Evolutionary conservation across 2,113 vertebrate species (phyloP).

Genomic region (Paralichthys olivaceus): DNA sequence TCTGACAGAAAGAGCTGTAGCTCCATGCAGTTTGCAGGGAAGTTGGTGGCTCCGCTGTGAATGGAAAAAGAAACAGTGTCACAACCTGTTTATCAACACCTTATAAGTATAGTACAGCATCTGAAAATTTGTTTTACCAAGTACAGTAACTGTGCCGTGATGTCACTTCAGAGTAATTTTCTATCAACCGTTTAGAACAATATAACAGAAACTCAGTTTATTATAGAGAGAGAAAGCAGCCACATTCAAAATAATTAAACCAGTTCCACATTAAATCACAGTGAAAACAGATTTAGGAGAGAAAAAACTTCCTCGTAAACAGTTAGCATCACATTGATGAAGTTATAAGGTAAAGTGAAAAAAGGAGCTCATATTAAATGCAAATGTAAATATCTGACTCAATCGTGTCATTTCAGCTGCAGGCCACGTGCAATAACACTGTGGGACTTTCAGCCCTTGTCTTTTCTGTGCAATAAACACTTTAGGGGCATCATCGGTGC

Average conservation of each 20-base stretch:
- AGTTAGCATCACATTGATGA: not conserved
- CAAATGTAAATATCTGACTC: too few relatives aligned
- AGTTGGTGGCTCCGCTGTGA: conserved; percentile 85
- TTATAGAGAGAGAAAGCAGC: too few relatives aligned
- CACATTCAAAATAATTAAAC: too few relatives aligned
- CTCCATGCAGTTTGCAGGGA: conserved; percentile 86
- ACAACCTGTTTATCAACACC: not conserved
- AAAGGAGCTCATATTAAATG: too few relatives aligned
- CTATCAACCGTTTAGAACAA: too few relatives aligned
- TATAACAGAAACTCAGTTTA: too few relatives aligned
- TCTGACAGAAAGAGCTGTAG: conserved; percentile 83
- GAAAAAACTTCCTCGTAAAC: not conserved
- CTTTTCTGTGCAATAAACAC: too few relatives aligned
- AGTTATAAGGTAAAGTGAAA: not conserved
- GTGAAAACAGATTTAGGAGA: not conserved
- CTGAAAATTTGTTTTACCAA: not conserved
- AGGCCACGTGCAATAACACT: too few relatives aligned
- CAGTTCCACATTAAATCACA: not conserved
- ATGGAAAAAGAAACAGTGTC: not conserved
- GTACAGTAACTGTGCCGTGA: not conserved
- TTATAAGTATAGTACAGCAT: not conserved
- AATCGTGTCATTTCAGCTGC: too few relatives aligned
- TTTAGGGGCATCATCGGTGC: too few relatives aligned
- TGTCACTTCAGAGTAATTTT: too few relatives aligned
- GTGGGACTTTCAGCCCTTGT: too few relatives aligned